Evolutionary conservation across 2,113 vertebrate species (phyloP), one percentile per base, ranked within the genome.

Genomic region (Numida meleagris): DNA sequence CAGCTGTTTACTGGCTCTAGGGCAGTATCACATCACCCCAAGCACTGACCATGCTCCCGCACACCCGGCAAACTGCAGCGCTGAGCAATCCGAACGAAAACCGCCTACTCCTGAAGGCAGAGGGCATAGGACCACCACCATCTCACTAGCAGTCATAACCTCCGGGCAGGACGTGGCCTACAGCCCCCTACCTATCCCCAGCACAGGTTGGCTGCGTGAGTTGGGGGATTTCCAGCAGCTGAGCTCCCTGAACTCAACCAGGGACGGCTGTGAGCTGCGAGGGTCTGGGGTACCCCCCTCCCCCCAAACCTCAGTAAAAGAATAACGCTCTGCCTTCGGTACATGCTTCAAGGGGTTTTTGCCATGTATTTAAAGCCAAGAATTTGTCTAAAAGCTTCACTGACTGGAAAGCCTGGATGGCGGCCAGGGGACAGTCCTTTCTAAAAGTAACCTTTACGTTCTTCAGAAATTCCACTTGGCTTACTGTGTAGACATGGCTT

Each of bases 261-360:
- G 36, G 1, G 5, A 75, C 0, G 8, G 34, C 16, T 0, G 0
- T 48, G 55, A 94, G 15, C 58, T 0, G 0, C 1, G 2, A 10
- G 50, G 33, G 50, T 81, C 29, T 17, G 58, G 29, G 40, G 11
- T 6, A 72, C 7, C 14, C 15, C 5, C n/a, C 33, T 84, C 3
- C 40, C 34, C 90, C 31, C 6, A 38, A 77, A 10, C 18, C 12
- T 36, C 70, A 40, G 48, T 5, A 46, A 78, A 78, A 17, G 38
- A 65, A 16, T 20, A 87, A 87, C 17, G 6, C 23, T 23, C 42
- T 81, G 70, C 25, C 43, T 90, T 89, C 57, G 65, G 62, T 36
- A 9, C 7, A 12, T 34, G 48, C 66, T 75, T 72, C 48, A 34
- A 0, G 23, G 14, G 25, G 46, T 0, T 43, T 94, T 75, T 67